Percentiles rank a stretch among this genome's conserved stretches.
Conservation (phyloP, 2,797 vertebrate genomes). For the Crenichthys baileyi region DNA sequence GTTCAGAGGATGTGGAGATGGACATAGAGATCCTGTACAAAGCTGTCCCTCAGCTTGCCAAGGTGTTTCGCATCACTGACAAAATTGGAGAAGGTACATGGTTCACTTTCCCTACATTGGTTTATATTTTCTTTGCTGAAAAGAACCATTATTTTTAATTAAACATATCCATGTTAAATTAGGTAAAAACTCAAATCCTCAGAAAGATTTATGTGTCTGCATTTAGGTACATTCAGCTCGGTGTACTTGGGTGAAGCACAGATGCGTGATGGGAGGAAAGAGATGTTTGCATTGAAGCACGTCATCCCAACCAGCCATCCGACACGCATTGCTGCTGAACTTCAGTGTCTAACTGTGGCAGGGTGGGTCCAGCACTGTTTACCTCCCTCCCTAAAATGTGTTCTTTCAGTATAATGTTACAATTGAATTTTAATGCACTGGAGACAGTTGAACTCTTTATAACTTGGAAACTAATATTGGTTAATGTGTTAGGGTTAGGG, state of each 20-base stretch:
- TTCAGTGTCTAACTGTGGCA: constrained; percentile 93
- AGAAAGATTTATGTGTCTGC: background rate
- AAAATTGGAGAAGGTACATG: constrained; percentile 95
- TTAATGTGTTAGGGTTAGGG: background rate
- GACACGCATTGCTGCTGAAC: constrained; percentile 93
- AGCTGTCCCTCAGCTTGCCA: constrained; percentile 90
- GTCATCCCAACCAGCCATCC: constrained; percentile 98
- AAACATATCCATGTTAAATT: background rate
- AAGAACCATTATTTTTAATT: background rate
- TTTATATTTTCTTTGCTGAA: background rate
- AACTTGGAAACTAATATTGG: background rate
- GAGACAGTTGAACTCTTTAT: background rate
- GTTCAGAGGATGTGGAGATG: constrained; percentile 82
- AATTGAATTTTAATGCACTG: background rate
- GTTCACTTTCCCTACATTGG: background rate
- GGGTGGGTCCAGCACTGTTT: constrained; percentile 79
- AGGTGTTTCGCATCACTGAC: constrained; percentile 88
- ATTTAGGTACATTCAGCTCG: constrained; percentile 94
- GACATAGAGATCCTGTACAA: constrained; percentile 92
- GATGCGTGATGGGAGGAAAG: constrained; percentile 83
- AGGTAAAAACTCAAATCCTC: background rate
- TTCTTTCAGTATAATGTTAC: background rate
- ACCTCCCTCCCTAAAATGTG: background rate
- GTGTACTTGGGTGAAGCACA: constrained; percentile 94
- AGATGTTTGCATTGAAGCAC: constrained; percentile 95